phyloP scores from a whole-genome alignment of 2,888 invertebrate species.

The Steinernema scapterisci region DNA sequence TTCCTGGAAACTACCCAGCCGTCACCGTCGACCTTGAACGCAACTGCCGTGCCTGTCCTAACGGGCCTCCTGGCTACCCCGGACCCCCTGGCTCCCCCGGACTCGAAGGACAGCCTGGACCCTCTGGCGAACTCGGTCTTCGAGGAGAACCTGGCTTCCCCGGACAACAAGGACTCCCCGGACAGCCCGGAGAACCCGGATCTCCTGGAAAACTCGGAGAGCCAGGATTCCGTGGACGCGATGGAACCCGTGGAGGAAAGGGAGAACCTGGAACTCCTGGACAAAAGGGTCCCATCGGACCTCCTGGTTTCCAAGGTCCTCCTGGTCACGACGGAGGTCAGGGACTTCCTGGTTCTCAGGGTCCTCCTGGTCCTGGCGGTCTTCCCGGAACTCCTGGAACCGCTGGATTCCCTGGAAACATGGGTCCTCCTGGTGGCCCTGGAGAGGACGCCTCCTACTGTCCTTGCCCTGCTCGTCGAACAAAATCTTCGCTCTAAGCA shows the following conservation, averaged over 20 bases:
- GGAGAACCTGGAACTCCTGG: conserved; percentile 59
- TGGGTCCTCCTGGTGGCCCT: conserved; percentile 28
- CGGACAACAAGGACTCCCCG: conserved; percentile 44
- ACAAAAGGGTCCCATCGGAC: conserved; percentile 55
- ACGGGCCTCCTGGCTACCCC: conserved; percentile 59
- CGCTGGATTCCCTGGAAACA: conserved; percentile 51
- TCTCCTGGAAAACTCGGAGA: conserved; percentile 50
- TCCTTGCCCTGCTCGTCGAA: conserved; percentile 25
- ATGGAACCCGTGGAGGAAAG: conserved; percentile 52
- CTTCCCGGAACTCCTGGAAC: conserved; percentile 52
- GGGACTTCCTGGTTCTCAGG: conserved; percentile 51
- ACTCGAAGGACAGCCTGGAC: conserved; percentile 55
- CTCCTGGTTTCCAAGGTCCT: conserved; percentile 49
- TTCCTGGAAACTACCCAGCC: conserved; percentile 60
- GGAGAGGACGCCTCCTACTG: conserved; percentile 26
- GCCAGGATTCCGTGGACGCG: conserved; percentile 38
- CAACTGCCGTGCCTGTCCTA: conserved; percentile 60
- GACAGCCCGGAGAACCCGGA: conserved; percentile 61
- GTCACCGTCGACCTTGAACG: conserved; percentile 59
- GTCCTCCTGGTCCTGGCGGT: conserved; percentile 19
- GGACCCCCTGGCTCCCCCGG: conserved; percentile 60
- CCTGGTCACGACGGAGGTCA: conserved; percentile 55
- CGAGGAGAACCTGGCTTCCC: conserved; percentile 56
- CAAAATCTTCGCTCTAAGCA: background rate
- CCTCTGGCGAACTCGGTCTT: conserved; percentile 53